phyloP scores from a whole-genome alignment of 2,888 invertebrate species.

The Spilarctia lutea region DNA sequence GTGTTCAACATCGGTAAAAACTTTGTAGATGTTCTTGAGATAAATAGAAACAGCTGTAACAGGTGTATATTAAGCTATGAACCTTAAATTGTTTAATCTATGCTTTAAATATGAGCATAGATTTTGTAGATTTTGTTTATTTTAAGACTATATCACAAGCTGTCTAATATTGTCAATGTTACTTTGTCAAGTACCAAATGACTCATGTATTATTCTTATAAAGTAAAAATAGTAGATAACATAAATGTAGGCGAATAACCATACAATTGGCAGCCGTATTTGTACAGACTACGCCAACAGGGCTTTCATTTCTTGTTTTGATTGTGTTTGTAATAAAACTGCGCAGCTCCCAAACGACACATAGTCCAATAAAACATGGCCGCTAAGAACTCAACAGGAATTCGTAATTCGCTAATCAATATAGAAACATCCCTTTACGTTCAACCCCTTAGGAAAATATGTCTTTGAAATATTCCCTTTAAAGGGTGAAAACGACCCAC shows the following conservation, averaged over 20 bases:
- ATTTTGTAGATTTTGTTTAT: neutral
- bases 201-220: neutral
- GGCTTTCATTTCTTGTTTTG: neutral
- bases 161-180: neutral
- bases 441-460: constrained; percentile 62
- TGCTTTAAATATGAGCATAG: neutral
- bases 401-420: constrained; percentile 67
- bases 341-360: constrained; percentile 39
- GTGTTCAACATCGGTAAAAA: neutral
- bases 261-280: neutral
- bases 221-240: neutral
- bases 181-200: neutral
- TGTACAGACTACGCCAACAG: neutral
- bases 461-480: constrained; percentile 63
- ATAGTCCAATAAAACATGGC: constrained; percentile 46
- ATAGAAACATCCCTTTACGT: constrained; percentile 60
- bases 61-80: neutral
- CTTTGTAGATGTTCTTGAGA: neutral
- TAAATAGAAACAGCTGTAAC: neutral
- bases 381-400: constrained; percentile 57
- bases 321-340: constrained; percentile 35
- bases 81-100: neutral
- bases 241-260: neutral
- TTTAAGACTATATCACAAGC: neutral
- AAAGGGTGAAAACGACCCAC: constrained; percentile 47